Conservation (phyloP, 2,797 vertebrate species). For the Chloroceryle amazona region DNA sequence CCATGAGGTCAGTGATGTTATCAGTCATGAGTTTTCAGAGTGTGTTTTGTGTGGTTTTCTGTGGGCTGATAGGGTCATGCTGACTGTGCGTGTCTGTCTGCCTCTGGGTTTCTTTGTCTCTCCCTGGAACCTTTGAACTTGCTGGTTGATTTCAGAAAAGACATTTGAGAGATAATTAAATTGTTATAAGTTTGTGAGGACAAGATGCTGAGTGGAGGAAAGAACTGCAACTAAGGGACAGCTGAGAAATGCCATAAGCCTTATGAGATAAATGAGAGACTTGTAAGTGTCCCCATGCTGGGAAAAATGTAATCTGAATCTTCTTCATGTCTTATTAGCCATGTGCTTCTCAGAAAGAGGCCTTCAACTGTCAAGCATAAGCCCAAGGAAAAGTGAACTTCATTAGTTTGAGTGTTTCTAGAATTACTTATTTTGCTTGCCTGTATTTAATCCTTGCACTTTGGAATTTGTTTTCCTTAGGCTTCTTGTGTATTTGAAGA, state of each 20-base stretch:
- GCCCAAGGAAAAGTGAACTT: neutral
- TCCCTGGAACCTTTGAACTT: neutral
- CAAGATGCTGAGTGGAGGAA: neutral
- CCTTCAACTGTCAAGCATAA: neutral
- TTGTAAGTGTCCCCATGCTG: neutral
- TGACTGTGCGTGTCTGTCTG: neutral
- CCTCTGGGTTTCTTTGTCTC: neutral
- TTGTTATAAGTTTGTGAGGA: neutral
- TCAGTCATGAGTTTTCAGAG: neutral
- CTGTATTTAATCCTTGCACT: neutral
- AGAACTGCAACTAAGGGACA: neutral
- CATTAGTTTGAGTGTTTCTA: neutral
- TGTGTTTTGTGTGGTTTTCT: neutral
- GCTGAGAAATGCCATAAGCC: neutral
- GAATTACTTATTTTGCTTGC: neutral
- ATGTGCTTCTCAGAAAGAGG: neutral
- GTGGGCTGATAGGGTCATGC: neutral
- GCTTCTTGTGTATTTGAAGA: neutral
- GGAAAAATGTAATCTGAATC: neutral
- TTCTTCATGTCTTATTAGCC: neutral
- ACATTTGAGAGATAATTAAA: neutral
- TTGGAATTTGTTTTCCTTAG: neutral
- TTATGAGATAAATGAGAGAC: neutral
- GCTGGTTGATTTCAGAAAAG: neutral
- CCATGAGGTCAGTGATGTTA: constrained; percentile 87